phyloP scores from a whole-genome alignment of 2,113 vertebrate species.

The Rhineura floridana region DNA sequence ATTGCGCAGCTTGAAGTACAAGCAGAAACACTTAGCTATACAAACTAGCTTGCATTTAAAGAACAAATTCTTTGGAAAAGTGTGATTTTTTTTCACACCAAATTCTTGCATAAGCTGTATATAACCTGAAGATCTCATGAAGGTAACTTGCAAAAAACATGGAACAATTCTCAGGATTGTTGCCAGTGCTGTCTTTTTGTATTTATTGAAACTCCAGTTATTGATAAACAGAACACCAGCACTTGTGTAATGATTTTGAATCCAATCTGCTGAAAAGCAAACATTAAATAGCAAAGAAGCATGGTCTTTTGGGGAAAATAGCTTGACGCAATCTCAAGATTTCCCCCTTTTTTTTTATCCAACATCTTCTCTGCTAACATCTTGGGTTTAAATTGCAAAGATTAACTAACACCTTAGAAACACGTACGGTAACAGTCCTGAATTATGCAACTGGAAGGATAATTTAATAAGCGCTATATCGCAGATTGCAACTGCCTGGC shows the following conservation, averaged over 20 bases:
- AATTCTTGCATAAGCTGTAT: background rate
- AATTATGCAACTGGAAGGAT: conserved; percentile 5
- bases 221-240: background rate
- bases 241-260: background rate
- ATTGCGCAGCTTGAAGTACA: too few relatives aligned
- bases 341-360: background rate
- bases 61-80: too few relatives aligned
- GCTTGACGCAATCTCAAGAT: background rate
- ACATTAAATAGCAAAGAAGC: background rate
- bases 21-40: too few relatives aligned
- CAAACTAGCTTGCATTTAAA: too few relatives aligned
- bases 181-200: background rate
- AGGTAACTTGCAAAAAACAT: background rate
- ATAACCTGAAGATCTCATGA: too few relatives aligned
- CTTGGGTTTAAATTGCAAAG: background rate
- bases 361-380: background rate
- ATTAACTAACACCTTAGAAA: conserved; percentile 33
- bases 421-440: conserved; percentile 24
- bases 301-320: background rate
- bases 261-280: background rate
- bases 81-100: background rate
- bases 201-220: too few relatives aligned
- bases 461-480: conserved; percentile 38
- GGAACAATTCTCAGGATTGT: background rate
- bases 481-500: conserved; percentile 26